Percentiles rank a stretch among this genome's conserved stretches.
Evolutionary conservation across 2,888 invertebrate species (phyloP).

Genomic region (Ornithoptera alexandrae): DNA sequence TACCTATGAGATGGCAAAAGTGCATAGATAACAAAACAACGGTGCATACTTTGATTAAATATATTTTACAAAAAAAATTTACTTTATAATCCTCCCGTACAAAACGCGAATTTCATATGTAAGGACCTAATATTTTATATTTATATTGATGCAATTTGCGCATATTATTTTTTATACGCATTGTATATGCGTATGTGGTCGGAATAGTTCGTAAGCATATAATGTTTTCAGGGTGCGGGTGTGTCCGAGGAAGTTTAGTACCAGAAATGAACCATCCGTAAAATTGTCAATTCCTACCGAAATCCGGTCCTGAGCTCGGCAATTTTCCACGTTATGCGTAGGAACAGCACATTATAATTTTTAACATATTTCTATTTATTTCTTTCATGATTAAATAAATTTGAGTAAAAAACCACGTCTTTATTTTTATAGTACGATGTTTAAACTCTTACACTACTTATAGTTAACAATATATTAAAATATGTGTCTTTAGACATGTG

Average conservation of each 20-base stretch:
- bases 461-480: conserved; percentile 6
- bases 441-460: too few relatives aligned
- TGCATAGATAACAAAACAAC: too few relatives aligned
- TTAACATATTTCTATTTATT: not conserved
- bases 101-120: too few relatives aligned
- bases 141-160: not conserved
- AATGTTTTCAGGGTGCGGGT: conserved; percentile 35
- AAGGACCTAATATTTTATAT: not conserved
- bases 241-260: conserved; percentile 76
- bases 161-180: not conserved
- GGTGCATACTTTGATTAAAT: too few relatives aligned
- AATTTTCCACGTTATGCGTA: conserved; percentile 51
- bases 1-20: too few relatives aligned
- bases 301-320: conserved; percentile 63
- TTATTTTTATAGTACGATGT: too few relatives aligned
- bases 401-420: too few relatives aligned
- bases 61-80: too few relatives aligned
- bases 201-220: not conserved
- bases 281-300: conserved; percentile 84
- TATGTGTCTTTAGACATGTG: not conserved
- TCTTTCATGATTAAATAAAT: too few relatives aligned
- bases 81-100: too few relatives aligned
- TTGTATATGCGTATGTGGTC: not conserved
- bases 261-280: conserved; percentile 84
- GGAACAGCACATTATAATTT: conserved; percentile 28